These are phyloP conservation scores for Formica selysi DNA, from an alignment of 1,140 invertebrate species.

Conservation along the genomic window DNA sequence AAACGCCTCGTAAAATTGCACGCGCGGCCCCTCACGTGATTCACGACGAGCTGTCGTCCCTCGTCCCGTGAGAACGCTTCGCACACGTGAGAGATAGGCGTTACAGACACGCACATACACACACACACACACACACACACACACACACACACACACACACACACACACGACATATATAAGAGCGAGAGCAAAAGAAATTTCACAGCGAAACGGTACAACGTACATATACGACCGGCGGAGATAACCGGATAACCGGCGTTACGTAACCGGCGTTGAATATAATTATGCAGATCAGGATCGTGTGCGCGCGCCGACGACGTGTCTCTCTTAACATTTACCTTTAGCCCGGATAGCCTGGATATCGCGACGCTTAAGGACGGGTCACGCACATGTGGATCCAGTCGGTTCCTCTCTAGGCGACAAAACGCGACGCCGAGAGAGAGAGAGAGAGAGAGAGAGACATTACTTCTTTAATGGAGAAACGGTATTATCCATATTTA, in stretches of 20 bases:
- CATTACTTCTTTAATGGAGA: constrained; percentile 8
- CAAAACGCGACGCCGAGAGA: constrained; percentile 9
- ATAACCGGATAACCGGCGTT: constrained; percentile 79
- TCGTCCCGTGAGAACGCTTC: constrained; percentile 52
- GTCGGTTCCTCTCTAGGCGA: constrained; percentile 60
- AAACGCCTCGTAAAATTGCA: constrained; percentile 40
- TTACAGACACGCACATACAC: constrained; percentile 1
- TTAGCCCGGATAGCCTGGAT: constrained; percentile 71
- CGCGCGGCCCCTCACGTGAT: constrained; percentile 32
- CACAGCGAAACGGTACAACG: constrained; percentile 67
- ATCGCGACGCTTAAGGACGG: constrained; percentile 66
- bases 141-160: constrained; percentile 16
- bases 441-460: no score
- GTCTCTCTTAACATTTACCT: constrained; percentile 80
- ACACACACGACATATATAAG: not conserved
- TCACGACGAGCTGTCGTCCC: constrained; percentile 35
- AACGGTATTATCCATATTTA: constrained; percentile 51
- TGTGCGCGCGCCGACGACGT: constrained; percentile 50
- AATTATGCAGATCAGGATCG: constrained; percentile 82
- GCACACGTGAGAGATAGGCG: constrained; percentile 46
- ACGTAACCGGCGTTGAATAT: constrained; percentile 77
- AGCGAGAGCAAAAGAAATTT: constrained; percentile 59
- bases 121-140: not conserved
- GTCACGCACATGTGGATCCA: constrained; percentile 65
- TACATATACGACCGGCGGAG: constrained; percentile 52